Evolutionary conservation across 2,888 invertebrate species (phyloP).

Genomic region (Chalcis sispes): DNA sequence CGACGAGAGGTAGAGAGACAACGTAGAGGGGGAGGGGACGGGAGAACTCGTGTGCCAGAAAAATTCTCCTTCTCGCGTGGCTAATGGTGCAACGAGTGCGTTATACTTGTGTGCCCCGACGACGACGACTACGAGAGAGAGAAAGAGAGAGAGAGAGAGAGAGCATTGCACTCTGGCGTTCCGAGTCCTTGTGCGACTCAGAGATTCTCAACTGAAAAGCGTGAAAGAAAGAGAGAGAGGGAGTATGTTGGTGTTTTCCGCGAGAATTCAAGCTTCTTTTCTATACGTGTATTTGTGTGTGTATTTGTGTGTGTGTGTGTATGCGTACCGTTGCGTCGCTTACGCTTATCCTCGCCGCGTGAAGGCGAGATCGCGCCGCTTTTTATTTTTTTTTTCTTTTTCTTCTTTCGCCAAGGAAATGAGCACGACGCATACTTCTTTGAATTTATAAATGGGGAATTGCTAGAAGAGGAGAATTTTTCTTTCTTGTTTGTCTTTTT

Average conservation of each 20-base stretch:
- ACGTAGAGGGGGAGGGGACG: not conserved
- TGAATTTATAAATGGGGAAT: no score
- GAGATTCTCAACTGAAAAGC: conserved; percentile 52
- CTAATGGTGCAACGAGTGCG: conserved; percentile 52
- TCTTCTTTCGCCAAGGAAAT: conserved; percentile 7
- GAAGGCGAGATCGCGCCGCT: not conserved
- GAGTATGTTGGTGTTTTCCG: no score
- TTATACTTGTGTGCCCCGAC: conserved; percentile 48
- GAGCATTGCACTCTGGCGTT: conserved; percentile 51
- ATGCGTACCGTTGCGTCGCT: not conserved
- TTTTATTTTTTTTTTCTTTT: conserved; percentile 14
- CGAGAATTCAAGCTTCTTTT: not conserved
- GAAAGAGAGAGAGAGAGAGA: conserved; percentile 27
- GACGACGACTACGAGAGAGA: not conserved
- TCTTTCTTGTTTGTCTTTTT: not conserved
- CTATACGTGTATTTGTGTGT: no score
- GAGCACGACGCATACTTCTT: no score
- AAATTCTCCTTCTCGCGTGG: conserved; percentile 37
- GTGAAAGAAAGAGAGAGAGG: no score
- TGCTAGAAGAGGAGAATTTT: not conserved
- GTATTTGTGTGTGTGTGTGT: not conserved
- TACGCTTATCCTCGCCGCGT: conserved; percentile 21
- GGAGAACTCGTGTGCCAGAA: conserved; percentile 25
- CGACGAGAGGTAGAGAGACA: not conserved
- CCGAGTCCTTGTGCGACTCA: conserved; percentile 50